phyloP scores from a whole-genome alignment of 2,888 invertebrate genomes.

The Dynastes tityus region DNA sequence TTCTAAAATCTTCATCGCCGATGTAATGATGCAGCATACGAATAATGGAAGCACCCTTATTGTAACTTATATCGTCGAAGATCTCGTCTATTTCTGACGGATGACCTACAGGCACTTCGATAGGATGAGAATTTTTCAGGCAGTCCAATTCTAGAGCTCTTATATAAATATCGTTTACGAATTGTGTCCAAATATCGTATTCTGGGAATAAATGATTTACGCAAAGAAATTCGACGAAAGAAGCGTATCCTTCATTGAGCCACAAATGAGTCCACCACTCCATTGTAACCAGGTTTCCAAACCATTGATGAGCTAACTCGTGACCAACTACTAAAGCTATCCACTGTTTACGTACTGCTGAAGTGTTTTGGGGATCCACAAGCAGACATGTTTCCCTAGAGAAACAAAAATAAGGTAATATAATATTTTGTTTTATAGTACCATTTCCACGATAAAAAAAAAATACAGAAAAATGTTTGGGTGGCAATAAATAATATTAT shows the following conservation, averaged over 20 bases:
- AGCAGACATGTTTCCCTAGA: conserved; percentile 88
- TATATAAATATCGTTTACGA: conserved; percentile 91
- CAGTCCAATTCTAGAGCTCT: conserved; percentile 90
- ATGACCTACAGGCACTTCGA: conserved; percentile 94
- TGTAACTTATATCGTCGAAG: conserved; percentile 97
- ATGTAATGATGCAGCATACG: conserved; percentile 95
- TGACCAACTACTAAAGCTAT: conserved; percentile 92
- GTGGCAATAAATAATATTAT: no score
- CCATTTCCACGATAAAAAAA: no score
- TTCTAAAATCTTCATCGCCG: conserved; percentile 91
- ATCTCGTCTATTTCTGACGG: conserved; percentile 97
- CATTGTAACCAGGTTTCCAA: conserved; percentile 98
- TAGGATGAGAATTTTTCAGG: conserved; percentile 93
- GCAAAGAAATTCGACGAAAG: conserved; percentile 95
- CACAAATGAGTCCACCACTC: conserved; percentile 98
- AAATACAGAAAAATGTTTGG: no score
- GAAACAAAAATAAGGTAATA: conserved; percentile 12
- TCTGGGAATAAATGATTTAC: conserved; percentile 94
- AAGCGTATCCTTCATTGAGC: conserved; percentile 92
- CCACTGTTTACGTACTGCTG: conserved; percentile 85
- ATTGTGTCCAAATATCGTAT: conserved; percentile 97
- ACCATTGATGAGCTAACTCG: conserved; percentile 98
- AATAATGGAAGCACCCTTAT: conserved; percentile 90
- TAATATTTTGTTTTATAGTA: no score
- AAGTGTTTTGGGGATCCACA: conserved; percentile 92